Evolutionary conservation across 2,888 invertebrate genomes (phyloP).

Genomic region (Drosophila barbarae): DNA sequence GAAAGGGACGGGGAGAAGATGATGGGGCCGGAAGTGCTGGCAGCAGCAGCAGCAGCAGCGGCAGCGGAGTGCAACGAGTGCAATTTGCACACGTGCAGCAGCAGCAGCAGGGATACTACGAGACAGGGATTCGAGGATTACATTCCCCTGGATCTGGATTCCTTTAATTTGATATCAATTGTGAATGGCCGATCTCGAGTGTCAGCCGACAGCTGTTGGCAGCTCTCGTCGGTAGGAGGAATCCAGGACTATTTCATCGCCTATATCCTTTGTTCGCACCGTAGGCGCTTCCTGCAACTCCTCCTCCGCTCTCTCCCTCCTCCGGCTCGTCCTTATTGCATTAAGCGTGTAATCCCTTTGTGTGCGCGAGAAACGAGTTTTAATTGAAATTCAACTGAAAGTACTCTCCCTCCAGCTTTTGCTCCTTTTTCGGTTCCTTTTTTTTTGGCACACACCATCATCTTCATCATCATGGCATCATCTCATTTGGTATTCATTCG

Average conservation of each 20-base stretch:
- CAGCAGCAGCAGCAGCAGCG: slow-evolving; percentile 30
- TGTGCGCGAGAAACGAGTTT: slow-evolving; percentile 57
- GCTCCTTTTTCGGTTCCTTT: slow-evolving; percentile 67
- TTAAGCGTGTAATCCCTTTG: slow-evolving; percentile 60
- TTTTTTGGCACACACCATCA: slow-evolving; percentile 40
- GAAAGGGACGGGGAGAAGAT: neutral
- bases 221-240: neutral
- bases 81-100: slow-evolving; percentile 64
- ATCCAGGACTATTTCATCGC: slow-evolving; percentile 46
- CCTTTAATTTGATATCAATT: slow-evolving; percentile 68
- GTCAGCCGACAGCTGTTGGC: slow-evolving; percentile 55
- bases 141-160: slow-evolving; percentile 1
- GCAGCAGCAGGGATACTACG: slow-evolving; percentile 33
- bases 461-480: slow-evolving; percentile 4
- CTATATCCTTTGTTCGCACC: slow-evolving; percentile 32
- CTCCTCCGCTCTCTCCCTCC: slow-evolving; percentile 44
- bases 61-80: slow-evolving; percentile 30
- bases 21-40: slow-evolving; percentile 28
- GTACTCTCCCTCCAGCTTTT: slow-evolving; percentile 31
- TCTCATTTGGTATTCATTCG: slow-evolving; percentile 29
- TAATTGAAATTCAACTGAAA: slow-evolving; percentile 72
- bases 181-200: slow-evolving; percentile 58
- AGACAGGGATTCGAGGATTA: slow-evolving; percentile 1
- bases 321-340: slow-evolving; percentile 62
- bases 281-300: slow-evolving; percentile 78